Conservation (phyloP, 2,113 vertebrate species). For the Noturus placidus region DNA sequence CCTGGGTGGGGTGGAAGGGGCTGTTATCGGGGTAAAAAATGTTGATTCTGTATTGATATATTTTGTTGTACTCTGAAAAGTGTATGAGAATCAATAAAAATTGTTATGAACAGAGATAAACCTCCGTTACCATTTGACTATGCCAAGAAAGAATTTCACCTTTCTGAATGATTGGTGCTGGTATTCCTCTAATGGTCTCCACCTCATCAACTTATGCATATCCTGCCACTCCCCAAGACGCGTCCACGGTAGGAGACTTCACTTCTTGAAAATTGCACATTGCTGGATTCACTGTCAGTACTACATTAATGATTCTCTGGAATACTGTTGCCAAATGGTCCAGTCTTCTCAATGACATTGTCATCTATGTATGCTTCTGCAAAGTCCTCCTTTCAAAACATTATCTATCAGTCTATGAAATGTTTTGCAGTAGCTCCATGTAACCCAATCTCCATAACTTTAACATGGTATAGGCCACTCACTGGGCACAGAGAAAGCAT, state of each 20-base stretch:
- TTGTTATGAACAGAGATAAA: too few relatives aligned
- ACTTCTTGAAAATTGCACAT: not conserved
- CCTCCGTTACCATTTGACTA: not conserved
- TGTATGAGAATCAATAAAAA: too few relatives aligned
- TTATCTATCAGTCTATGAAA: slow-evolving; percentile 25
- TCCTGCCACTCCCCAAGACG: not conserved
- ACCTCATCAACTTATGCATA: slow-evolving; percentile 15
- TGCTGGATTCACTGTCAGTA: not conserved
- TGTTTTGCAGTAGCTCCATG: not conserved
- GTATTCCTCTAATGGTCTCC: not conserved
- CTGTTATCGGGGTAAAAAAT: too few relatives aligned
- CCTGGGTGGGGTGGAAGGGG: too few relatives aligned
- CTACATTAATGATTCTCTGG: not conserved
- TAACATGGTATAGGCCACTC: slow-evolving; percentile 1
- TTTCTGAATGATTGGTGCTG: not conserved
- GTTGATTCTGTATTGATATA: too few relatives aligned
- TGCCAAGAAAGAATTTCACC: not conserved
- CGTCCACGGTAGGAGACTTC: not conserved
- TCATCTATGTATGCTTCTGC: slow-evolving; percentile 25
- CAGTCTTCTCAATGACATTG: slow-evolving; percentile 14
- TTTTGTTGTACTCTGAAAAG: too few relatives aligned
- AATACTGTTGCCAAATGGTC: not conserved
- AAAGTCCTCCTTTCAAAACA: not conserved
- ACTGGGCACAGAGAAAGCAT: slow-evolving; percentile 19
- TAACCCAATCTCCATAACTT: not conserved